A percentile compares a stretch with the other conserved stretches of the same genome.
These are phyloP conservation scores for Ennomos fuscantarius DNA, from an alignment of 2,888 invertebrate species.

Conservation along the genomic window DNA sequence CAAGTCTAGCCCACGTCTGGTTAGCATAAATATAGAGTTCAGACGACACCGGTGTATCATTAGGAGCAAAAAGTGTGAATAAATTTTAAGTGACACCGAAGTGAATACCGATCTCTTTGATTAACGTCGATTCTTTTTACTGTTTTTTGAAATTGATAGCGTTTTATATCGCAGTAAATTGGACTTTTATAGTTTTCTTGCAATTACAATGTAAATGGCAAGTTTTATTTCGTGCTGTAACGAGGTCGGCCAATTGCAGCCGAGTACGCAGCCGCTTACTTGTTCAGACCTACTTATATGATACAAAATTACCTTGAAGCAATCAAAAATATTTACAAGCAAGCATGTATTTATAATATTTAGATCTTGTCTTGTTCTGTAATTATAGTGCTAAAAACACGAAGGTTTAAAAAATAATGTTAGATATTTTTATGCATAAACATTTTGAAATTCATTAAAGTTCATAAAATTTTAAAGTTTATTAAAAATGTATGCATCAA, in stretches of 20 bases:
- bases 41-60: conserved; percentile 27
- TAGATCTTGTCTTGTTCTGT: no score
- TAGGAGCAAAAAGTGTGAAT: conserved; percentile 40
- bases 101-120: conserved; percentile 17
- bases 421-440: conserved; percentile 29
- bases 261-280: conserved; percentile 5
- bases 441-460: no score
- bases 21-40: conserved; percentile 45
- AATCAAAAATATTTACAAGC: conserved; percentile 11
- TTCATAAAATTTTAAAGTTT: no score
- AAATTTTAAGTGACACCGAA: conserved; percentile 18
- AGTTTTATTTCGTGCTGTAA: conserved; percentile 31
- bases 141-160: conserved; percentile 22
- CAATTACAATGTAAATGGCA: conserved; percentile 31
- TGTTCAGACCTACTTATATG: conserved; percentile 4
- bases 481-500: conserved; percentile 31
- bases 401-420: no score
- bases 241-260: conserved; percentile 22
- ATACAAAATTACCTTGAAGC: conserved; percentile 17
- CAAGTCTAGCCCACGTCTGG: conserved; percentile 50
- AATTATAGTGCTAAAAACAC: no score
- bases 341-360: conserved; percentile 1
- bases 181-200: conserved; percentile 33
- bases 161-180: conserved; percentile 25
- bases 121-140: conserved; percentile 21